Evolutionary conservation across 2,797 vertebrate species (phyloP).

Genomic region (Mallotus villosus): DNA sequence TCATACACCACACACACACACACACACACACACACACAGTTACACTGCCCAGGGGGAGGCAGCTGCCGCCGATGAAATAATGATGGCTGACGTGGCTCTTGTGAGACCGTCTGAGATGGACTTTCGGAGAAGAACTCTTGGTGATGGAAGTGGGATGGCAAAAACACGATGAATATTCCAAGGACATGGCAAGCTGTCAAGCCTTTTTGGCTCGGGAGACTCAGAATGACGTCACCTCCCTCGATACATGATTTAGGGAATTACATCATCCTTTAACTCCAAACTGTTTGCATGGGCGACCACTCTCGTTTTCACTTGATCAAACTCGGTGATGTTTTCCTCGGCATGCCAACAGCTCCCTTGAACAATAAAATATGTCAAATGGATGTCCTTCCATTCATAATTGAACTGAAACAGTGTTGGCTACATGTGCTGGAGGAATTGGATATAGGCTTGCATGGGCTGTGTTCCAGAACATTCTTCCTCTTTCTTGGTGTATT

Average conservation of each 20-base stretch:
- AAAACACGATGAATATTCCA: constrained; percentile 34
- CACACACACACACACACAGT: constrained; percentile 4
- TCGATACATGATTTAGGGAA: constrained; percentile 37
- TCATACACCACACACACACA: background rate
- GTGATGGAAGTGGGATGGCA: background rate
- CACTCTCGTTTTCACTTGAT: too few species aligned
- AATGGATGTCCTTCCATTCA: constrained; percentile 67
- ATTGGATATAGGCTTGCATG: constrained; percentile 50
- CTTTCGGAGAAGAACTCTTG: background rate
- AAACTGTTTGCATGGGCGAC: background rate
- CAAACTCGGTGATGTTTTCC: background rate
- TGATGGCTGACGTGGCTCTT: constrained; percentile 57
- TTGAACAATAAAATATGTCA: constrained; percentile 66
- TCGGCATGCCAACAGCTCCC: constrained; percentile 35
- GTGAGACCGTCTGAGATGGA: background rate
- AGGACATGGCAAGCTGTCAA: constrained; percentile 42
- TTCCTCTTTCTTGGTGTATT: constrained; percentile 2
- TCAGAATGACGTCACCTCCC: constrained; percentile 37
- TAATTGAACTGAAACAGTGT: constrained; percentile 62
- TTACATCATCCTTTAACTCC: constrained; percentile 57
- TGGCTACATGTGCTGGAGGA: constrained; percentile 46
- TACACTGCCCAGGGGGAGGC: constrained; percentile 33
- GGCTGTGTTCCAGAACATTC: constrained; percentile 33
- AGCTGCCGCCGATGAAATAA: constrained; percentile 48
- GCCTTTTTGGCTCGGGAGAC: constrained; percentile 45